A percentile compares a stretch with the other conserved stretches of the same genome.
Evolutionary conservation across 2,888 invertebrate species (phyloP).

Genomic region (Elegia similella): DNA sequence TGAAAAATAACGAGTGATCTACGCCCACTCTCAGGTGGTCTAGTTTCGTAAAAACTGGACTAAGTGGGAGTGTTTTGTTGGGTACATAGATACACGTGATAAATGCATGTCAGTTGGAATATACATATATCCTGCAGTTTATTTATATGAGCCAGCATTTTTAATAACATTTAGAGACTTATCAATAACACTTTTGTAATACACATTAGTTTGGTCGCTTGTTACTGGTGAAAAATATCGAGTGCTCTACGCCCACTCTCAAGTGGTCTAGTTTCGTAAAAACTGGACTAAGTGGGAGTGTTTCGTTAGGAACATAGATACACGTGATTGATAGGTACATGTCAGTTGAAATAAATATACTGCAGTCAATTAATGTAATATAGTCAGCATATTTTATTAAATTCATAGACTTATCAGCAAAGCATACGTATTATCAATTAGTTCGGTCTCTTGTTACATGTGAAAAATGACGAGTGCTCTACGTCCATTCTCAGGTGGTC

Average conservation of each 20-base stretch:
- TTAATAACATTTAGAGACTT: too few species aligned
- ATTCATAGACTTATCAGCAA: too few species aligned
- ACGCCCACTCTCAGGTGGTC: slow-evolving; percentile 22
- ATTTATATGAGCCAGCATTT: too few species aligned
- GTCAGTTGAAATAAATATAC: too few species aligned
- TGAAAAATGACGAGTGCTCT: slow-evolving; percentile 14
- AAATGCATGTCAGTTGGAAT: neutral
- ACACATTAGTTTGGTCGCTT: slow-evolving; percentile 8
- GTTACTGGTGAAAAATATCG: slow-evolving; percentile 18
- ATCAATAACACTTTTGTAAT: neutral
- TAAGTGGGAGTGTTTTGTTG: slow-evolving; percentile 15
- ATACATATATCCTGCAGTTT: too few species aligned
- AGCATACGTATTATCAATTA: neutral
- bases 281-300: slow-evolving; percentile 19
- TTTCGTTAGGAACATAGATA: neutral
- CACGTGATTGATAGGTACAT: neutral
- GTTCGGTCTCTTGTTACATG: slow-evolving; percentile 13
- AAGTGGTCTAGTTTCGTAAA: slow-evolving; percentile 23
- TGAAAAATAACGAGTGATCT: slow-evolving; percentile 16
- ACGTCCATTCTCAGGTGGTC: slow-evolving; percentile 21
- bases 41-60: slow-evolving; percentile 23
- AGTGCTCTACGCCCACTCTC: slow-evolving; percentile 19
- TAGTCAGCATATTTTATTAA: too few species aligned
- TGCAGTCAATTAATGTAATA: too few species aligned
- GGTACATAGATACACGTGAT: neutral